Conservation (phyloP, 2,113 vertebrate species). For the Fukomys damarensis region DNA sequence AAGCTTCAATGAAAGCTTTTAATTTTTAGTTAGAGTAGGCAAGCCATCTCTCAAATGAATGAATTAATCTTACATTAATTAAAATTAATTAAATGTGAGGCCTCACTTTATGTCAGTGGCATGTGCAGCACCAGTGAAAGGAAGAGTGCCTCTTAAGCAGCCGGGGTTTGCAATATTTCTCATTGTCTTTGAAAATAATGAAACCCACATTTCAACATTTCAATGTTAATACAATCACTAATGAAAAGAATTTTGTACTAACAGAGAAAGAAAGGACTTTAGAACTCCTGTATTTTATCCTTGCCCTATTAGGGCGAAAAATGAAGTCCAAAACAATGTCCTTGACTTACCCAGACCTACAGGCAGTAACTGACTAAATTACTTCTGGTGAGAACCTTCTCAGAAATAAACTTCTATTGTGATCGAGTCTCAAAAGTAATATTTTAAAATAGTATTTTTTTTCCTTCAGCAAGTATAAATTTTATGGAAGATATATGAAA, state of each 20-base stretch:
- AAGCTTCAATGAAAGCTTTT: constrained; percentile 35
- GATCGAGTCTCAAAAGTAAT: constrained; percentile 34
- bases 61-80: constrained; percentile 60
- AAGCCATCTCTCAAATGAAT: constrained; percentile 31
- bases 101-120: neutral
- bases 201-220: constrained; percentile 75
- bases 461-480: constrained; percentile 21
- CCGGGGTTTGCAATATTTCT: constrained; percentile 44
- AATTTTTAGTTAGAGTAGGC: neutral
- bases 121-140: neutral
- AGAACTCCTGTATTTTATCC: constrained; percentile 23
- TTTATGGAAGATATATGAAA: constrained; percentile 23
- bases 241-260: constrained; percentile 66
- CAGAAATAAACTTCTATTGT: neutral
- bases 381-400: neutral
- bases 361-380: neutral
- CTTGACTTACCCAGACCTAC: constrained; percentile 31
- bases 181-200: constrained; percentile 76
- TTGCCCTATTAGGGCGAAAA: constrained; percentile 68
- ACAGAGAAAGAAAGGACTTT: constrained; percentile 53
- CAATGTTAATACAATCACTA: constrained; percentile 63
- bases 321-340: constrained; percentile 48
- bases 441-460: constrained; percentile 23
- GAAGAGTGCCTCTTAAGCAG: neutral
- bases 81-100: constrained; percentile 60